A percentile compares a stretch with the other conserved stretches of the same genome.
Evolutionary conservation across 2,888 invertebrate species (phyloP).

Genomic region (Ophonus ardosiacus): DNA sequence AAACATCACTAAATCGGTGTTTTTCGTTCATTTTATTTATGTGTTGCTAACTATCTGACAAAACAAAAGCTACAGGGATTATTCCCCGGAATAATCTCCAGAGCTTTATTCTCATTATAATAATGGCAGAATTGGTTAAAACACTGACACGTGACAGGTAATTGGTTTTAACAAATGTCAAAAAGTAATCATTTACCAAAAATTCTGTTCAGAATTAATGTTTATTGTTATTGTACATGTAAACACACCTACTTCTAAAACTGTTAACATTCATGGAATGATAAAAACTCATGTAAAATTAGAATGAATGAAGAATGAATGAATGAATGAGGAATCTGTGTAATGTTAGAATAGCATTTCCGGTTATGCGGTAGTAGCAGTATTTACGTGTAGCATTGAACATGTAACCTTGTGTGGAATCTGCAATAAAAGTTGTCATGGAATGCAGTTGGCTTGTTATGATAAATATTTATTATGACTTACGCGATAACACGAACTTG

Average conservation of each 20-base stretch:
- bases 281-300: constrained; percentile 21
- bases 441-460: constrained; percentile 37
- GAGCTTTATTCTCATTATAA: too few species aligned
- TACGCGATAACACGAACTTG: neutral
- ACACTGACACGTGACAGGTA: too few species aligned
- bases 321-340: constrained; percentile 28
- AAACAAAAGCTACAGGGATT: too few species aligned
- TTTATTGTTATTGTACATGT: neutral
- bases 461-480: constrained; percentile 38
- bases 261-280: neutral
- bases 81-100: too few species aligned
- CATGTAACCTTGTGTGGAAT: constrained; percentile 33
- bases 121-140: too few species aligned
- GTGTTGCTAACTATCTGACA: too few species aligned
- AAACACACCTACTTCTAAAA: neutral
- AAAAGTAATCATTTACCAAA: too few species aligned
- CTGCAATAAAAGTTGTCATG: constrained; percentile 30
- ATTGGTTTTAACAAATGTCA: too few species aligned
- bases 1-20: too few species aligned
- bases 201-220: too few species aligned
- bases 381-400: constrained; percentile 42
- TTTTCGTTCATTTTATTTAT: too few species aligned
- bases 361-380: constrained; percentile 41
- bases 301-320: neutral
- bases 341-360: constrained; percentile 41